Base-by-base conservation (phyloP, 1,140 invertebrate genomes). In the Alviniconcha marisindica region DNA sequence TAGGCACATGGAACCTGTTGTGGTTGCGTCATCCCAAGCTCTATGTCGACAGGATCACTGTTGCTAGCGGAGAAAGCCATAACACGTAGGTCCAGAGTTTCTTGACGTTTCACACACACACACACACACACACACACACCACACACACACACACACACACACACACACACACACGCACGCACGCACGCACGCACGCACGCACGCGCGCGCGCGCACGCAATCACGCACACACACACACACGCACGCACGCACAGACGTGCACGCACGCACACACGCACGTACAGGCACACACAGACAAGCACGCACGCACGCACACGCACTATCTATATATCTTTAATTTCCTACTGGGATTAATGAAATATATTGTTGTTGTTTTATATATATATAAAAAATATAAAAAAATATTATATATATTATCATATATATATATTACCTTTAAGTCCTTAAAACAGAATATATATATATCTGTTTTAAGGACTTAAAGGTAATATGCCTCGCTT, bases 1-100 rank as follows among this genome's bases (percentile, higher is more conserved):
- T 84, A 3, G 82, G 85, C 40, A 79, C 84, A 56, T 88, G 87
- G 87, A 88, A 88, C 54, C 56, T 83, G 31, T 81, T 87, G 15
- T 76, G 82, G 33, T 66, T 88, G 2, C 78, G 87, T 3, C 79
- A 87, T 44, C 87, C 87, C 36, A 81, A 81, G 18, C 48, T 88
- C 14, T 82, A 48, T 18, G 40, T 88, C 36, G 42, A 78, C 42
- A 81, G 54, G 28, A 51, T 85, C 33, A 18, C 63, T 2, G 69
- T 88, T n/a, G 63, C 69, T 14, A 56, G 77, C 42, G 87, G 84
- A 12, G 82, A 84, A 31, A 60, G 69, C 21, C 33, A 78, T n/a
- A 69, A 76, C 73, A 63, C 79, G 86, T 87, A 69, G 69, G 86
- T 80, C 36, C 14, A 51, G 10, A 12, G 48, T 51, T 7, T 21